Conservation (phyloP, 1,140 invertebrate species). For the Zaprionus taronus region DNA sequence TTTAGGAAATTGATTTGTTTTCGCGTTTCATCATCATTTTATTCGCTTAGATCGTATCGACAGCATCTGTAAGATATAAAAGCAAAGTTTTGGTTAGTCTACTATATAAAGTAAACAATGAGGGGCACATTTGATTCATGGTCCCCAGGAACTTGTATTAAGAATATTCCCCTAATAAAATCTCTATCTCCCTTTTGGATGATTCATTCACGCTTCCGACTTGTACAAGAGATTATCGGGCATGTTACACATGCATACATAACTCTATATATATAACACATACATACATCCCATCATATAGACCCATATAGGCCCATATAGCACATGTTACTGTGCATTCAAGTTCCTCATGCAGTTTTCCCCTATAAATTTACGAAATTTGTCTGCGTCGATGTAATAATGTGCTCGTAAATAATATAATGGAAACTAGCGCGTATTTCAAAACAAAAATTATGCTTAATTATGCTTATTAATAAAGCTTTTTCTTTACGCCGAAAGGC, state of each 20-base stretch:
- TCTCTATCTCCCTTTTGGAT: background rate
- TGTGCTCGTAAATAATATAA: conserved; percentile 62
- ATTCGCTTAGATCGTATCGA: conserved; percentile 23
- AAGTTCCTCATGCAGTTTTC: conserved; percentile 7
- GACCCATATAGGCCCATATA: background rate
- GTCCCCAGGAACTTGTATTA: background rate
- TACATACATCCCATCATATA: background rate
- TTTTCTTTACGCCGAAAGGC: conserved; percentile 33
- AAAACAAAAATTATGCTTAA: conserved; percentile 78
- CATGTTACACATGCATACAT: conserved; percentile 1
- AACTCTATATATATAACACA: conserved; percentile 13
- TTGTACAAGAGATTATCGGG: conserved; percentile 2
- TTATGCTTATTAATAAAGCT: conserved; percentile 76
- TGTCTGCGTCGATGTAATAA: conserved; percentile 47
- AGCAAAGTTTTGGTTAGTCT: background rate
- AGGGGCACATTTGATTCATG: background rate
- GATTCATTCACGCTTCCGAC: conserved; percentile 45
- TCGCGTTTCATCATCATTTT: conserved; percentile 59
- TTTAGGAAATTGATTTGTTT: conserved; percentile 23
- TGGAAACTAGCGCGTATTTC: conserved; percentile 64
- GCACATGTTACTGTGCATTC: conserved; percentile 4
- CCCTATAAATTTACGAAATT: conserved; percentile 61
- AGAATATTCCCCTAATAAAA: conserved; percentile 15
- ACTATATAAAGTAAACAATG: background rate
- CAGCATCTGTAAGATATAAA: conserved; percentile 41